Base-by-base conservation (phyloP, 2,113 vertebrate species). In the Tauraco erythrolophus region DNA sequence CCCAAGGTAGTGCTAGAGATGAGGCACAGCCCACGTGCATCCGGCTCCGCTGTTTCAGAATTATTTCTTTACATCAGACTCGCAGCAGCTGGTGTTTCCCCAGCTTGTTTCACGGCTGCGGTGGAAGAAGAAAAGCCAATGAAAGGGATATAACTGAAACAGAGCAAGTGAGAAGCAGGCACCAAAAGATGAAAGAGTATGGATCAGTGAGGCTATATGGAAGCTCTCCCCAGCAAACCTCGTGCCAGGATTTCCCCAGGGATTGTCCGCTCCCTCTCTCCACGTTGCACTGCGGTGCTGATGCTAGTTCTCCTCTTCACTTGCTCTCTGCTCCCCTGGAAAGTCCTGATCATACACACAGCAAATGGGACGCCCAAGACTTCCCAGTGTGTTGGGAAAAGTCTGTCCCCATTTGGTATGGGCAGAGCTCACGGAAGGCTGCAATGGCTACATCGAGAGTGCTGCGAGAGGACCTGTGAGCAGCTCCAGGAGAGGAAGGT, bases 181-280 rank as follows among this genome's bases (percentile, higher is more conserved):
- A 72, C 84, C 89, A 71, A 88, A 94, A 96, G 93, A 96, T 96
- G 94, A 97, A 97, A 96, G 83, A 88, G 81, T 7, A 31, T 16
- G 64, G 70, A 95, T 62, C 64, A 84, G 74, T 6, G 43, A 72
- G 69, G 89, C 74, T 96, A 27, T 91, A 28, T 27, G 75, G 92
- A 87, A 78, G 79, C 85, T 94, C 91, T 94, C 48, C 81, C 51
- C 61, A 57, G 84, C 53, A 69, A 92, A 72, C 46, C 53, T 10
- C 6, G 2, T 57, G 81, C 93, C 61, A 91, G 84, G 86, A 90
- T 92, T 87, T 81, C 92, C 95, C 74, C 1, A 2, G 81, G 92
- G 90, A 71, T 60, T 19, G 58, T 69, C 92, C 51, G 11, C 62
- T 91, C 76, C 68, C 31, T 57, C 54, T 66, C 84, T 61, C 66